Evolutionary conservation across 1,140 invertebrate species (phyloP).

Genomic region (Bombus haemorrhoidalis): DNA sequence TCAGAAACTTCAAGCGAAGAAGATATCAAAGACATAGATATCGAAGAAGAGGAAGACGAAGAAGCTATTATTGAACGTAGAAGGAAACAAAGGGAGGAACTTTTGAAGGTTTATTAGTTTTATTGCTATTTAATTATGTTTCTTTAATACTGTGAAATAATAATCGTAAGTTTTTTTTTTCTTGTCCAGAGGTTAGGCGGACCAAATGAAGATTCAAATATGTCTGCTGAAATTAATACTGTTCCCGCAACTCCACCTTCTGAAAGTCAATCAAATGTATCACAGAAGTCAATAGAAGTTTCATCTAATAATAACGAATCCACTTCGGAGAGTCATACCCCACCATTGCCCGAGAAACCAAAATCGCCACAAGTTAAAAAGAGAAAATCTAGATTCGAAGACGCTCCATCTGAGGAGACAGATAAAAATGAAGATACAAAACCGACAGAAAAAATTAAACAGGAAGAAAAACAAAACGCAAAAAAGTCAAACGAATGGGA

Average conservation of each 20-base stretch:
- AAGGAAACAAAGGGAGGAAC: conserved; percentile 93
- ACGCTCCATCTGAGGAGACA: conserved; percentile 67
- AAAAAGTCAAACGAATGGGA: conserved; percentile 88
- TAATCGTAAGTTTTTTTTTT: not conserved
- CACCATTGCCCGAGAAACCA: conserved; percentile 76
- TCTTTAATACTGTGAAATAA: not conserved
- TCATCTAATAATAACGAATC: conserved; percentile 78
- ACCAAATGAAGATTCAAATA: conserved; percentile 85
- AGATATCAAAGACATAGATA: conserved; percentile 89
- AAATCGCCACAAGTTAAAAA: conserved; percentile 73
- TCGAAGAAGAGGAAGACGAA: conserved; percentile 96
- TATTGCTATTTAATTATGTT: conserved; percentile 44
- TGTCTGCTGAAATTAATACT: conserved; percentile 76
- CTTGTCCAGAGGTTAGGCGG: conserved; percentile 83
- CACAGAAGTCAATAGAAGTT: conserved; percentile 72
- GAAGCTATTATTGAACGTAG: conserved; percentile 96
- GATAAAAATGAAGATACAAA: conserved; percentile 68
- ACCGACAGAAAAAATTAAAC: conserved; percentile 72
- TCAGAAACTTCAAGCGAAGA: conserved; percentile 85
- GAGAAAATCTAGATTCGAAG: conserved; percentile 78
- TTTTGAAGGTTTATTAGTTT: conserved; percentile 87
- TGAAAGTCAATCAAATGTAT: conserved; percentile 74
- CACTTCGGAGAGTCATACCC: conserved; percentile 79
- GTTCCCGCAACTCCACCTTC: conserved; percentile 72
- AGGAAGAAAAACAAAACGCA: conserved; percentile 74